A percentile compares a stretch with the other conserved stretches of the same genome.
Evolutionary conservation across 2,797 vertebrate genomes (phyloP).

Genomic region (Cacajao melanocephalus): DNA sequence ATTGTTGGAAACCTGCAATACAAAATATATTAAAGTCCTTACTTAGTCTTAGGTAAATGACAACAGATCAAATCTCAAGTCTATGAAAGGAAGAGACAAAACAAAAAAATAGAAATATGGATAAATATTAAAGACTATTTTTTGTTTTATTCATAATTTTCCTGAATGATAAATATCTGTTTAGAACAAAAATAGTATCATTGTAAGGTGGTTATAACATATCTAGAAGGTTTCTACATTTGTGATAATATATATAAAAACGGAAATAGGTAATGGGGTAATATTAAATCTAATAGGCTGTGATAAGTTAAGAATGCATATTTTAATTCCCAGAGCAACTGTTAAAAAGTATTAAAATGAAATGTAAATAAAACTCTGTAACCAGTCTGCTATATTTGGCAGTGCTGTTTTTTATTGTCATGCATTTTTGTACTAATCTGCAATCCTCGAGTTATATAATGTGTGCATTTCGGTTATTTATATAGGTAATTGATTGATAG

Average conservation of each 20-base stretch:
- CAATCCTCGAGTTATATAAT: background rate
- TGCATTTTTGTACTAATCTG: background rate
- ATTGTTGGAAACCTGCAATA: background rate
- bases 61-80: background rate
- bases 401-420: background rate
- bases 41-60: background rate
- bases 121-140: background rate
- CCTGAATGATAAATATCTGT: background rate
- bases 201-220: background rate
- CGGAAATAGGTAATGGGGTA: background rate
- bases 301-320: background rate
- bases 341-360: background rate
- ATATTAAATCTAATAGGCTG: background rate
- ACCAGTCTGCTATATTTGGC: background rate
- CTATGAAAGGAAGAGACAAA: background rate
- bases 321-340: background rate
- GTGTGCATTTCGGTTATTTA: background rate
- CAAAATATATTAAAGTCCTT: background rate
- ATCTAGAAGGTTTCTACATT: background rate
- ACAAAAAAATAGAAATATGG: background rate
- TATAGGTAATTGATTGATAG: background rate
- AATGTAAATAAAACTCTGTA: background rate
- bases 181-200: background rate
- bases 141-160: background rate
- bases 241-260: background rate